Evolutionary conservation across 2,113 vertebrate species (phyloP), one percentile per base, ranked within the genome.

Genomic region (Aythya baeri): DNA sequence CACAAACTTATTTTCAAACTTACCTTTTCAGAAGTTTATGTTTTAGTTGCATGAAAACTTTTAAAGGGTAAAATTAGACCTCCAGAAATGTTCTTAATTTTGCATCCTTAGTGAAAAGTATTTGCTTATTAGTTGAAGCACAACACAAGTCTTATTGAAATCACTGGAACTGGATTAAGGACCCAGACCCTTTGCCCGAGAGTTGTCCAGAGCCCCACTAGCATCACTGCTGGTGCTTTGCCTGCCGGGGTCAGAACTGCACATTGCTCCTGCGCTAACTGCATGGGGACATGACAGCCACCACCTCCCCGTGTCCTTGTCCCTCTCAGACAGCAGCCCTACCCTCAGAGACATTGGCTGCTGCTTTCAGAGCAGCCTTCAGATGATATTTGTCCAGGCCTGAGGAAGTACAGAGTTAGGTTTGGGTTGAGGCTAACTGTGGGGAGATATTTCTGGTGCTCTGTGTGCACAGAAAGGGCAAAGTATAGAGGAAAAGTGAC

Each of bases 11-110:
- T 90, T 97, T 93, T 72, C 14, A 2, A 8, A n/a, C 27, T 63
- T 70, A 46, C 5, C 14, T 93, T 86, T 89, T 78, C 54, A 83
- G 62, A 83, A 85, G 18, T 32, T 74, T 50, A 17, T 78, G 34
- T 67, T 96, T 95, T 26, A 3, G 13, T 71, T 96, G n/a, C 25
- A 77, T 74, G 95, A 83, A 83, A 96, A 88, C 12, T 49, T 86
- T 66, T 75, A 55, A 79, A 71, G 20, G 22, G 7, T 12, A 83
- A 96, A 93, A 83, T 86, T 67, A 89, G 78, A 82, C 25, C 21
- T 96, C 38, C 26, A 46, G 43, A 77, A 95, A 54, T 65, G 21
- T 63, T 91, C 59, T 57, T 90, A 12, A 5, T 81, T 96, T 89
- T 27, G 15, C 62, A 41, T 11, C 32, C n/a, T 81, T 86, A 36